phyloP scores from a whole-genome alignment of 2,113 vertebrate species.

The Terrapene triunguis region DNA sequence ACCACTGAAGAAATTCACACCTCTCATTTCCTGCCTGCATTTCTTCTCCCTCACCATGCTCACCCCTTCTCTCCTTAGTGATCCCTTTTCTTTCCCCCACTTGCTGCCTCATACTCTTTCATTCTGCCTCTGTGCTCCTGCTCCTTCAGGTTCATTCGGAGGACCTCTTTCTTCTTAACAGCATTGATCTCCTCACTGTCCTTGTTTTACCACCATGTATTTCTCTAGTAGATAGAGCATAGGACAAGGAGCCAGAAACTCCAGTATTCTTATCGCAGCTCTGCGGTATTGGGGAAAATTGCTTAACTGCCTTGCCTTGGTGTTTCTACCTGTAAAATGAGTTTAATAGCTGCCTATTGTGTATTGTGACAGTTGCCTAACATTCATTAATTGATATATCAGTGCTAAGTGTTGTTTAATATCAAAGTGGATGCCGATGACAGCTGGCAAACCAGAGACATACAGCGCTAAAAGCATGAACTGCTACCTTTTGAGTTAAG shows the following conservation, averaged over 20 bases:
- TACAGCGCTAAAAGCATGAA: not conserved
- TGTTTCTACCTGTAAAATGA: not conserved
- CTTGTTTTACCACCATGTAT: not conserved
- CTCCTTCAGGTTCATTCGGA: not conserved
- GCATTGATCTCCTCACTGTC: not conserved
- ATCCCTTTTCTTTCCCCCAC: not conserved
- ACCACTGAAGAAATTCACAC: accelerated
- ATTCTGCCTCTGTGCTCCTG: not conserved
- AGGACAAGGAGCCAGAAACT: not conserved
- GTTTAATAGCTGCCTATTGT: not conserved
- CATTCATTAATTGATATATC: not conserved
- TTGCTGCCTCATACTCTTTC: not conserved
- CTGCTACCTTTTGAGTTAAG: not conserved
- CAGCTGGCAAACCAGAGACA: not conserved
- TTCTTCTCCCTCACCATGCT: not conserved
- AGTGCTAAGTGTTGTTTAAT: not conserved
- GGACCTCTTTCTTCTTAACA: not conserved
- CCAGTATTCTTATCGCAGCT: not conserved
- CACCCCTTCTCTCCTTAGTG: not conserved
- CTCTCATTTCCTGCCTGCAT: not conserved
- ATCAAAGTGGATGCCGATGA: not conserved
- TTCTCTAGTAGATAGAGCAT: not conserved
- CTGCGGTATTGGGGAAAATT: not conserved
- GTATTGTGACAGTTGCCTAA: not conserved
- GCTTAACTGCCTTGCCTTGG: not conserved